Evolutionary conservation across 1,140 invertebrate genomes (phyloP).

Genomic region (Diploscapter pachys): DNA sequence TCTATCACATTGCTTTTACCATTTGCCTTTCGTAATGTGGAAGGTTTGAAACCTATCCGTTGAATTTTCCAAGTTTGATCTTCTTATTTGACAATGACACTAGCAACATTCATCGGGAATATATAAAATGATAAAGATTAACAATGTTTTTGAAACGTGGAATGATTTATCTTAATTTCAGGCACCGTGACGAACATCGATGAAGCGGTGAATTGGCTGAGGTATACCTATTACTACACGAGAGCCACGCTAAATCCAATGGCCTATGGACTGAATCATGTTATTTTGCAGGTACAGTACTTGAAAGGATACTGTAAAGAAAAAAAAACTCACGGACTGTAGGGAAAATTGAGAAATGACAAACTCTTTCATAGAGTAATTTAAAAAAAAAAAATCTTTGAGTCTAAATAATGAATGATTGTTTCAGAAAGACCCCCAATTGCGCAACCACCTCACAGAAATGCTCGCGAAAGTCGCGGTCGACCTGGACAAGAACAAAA

Average conservation of each 20-base stretch:
- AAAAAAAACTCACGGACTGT: neutral
- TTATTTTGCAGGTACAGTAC: slow-evolving; percentile 5
- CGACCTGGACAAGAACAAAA: slow-evolving; percentile 82
- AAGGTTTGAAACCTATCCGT: too few species aligned
- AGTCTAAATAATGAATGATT: too few species aligned
- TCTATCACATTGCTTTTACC: too few species aligned
- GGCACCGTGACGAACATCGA: slow-evolving; percentile 91
- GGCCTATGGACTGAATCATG: slow-evolving; percentile 78
- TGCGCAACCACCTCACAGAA: slow-evolving; percentile 72
- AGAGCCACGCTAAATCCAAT: slow-evolving; percentile 88
- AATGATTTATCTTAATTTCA: slow-evolving; percentile 59
- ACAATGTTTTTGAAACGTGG: too few species aligned
- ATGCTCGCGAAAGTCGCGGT: slow-evolving; percentile 77
- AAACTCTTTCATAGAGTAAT: neutral
- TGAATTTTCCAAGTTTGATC: too few species aligned
- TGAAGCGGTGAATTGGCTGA: slow-evolving; percentile 94
- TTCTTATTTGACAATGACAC: too few species aligned
- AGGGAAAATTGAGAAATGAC: slow-evolving; percentile 62
- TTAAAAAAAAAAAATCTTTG: neutral
- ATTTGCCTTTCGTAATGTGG: too few species aligned
- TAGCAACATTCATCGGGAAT: too few species aligned
- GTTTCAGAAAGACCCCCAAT: slow-evolving; percentile 69
- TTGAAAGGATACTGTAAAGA: too few species aligned
- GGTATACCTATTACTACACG: slow-evolving; percentile 92
- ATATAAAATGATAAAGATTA: too few species aligned